Evolutionary conservation across 2,888 invertebrate species (phyloP), one percentile per base, ranked within the genome.

Genomic region (Periphyllus acericola): DNA sequence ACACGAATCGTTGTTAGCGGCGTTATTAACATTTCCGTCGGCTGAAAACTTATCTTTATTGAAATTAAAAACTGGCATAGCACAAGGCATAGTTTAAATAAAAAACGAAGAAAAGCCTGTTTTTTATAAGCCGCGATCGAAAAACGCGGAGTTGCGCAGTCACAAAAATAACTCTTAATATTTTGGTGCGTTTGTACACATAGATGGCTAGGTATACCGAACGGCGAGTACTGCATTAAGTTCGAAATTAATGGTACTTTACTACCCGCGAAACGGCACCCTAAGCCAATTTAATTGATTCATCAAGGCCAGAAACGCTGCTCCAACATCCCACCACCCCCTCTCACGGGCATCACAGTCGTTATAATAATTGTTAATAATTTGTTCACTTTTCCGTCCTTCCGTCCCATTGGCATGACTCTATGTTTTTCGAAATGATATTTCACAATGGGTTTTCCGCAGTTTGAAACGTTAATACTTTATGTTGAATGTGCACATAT

Each of bases 271-370:
- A 78, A 71, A 79, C 68, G 34, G 34, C 71, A 36, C 46, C 40
- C 68, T n/a, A 36, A 71, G 76, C 32, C 79, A 66, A 71, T 85
- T 71, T 71, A 71, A 85, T 85, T 71, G 68, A 85, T 85, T 72
- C 78, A n/a, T 85, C 78, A 52, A 79, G 21, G 78, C 52, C 34
- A 36, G 19, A 34, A 76, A 40, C 46, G 46, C 14, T 46, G 14
- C 46, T 46, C 40, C 14, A 46, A 46, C 25, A 19, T 6, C 19
- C 1, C 36, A 14, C 21, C 3, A 46, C 75, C 75, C 25, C 1
- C 46, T 32, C 21, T 3, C 29, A 0, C 21, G 40, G 21, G 21
- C 32, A 25, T 46, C 46, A 14, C 14, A 32, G 25, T 21, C 17
- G 21, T 21, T 5, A 19, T 72, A 29, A 46, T 81, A 25, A 52